Evolutionary conservation across 2,888 invertebrate genomes (phyloP).

Genomic region (Archips xylosteana): DNA sequence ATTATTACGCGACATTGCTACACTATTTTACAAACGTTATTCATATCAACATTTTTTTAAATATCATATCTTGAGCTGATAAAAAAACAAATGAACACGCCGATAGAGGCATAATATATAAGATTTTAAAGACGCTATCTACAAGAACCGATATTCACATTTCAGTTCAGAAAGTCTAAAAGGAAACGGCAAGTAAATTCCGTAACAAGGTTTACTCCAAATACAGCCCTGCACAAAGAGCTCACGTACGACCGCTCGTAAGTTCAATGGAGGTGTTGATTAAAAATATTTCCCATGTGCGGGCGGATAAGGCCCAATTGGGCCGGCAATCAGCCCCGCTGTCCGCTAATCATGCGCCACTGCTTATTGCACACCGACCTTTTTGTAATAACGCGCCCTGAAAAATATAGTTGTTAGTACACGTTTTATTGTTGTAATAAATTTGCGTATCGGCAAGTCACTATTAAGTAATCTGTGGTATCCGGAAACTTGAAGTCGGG

Average conservation of each 20-base stretch:
- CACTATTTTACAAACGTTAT: no score
- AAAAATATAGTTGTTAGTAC: constrained; percentile 1
- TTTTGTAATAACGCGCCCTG: constrained; percentile 23
- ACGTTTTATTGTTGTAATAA: neutral
- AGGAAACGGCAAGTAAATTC: neutral
- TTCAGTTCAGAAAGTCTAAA: no score
- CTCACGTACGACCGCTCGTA: constrained; percentile 86
- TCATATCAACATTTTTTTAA: no score
- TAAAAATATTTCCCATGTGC: constrained; percentile 87
- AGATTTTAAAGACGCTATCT: no score
- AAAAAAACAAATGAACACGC: no score
- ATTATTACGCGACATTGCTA: no score
- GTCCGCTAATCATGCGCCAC: constrained; percentile 75
- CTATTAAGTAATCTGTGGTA: no score
- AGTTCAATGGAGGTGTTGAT: constrained; percentile 87
- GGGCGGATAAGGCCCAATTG: constrained; percentile 86
- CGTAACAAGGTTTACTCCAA: constrained; percentile 41
- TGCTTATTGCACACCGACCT: constrained; percentile 55
- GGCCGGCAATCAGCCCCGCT: constrained; percentile 82
- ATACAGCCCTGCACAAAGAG: constrained; percentile 71
- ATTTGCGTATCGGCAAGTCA: no score
- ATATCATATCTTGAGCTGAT: no score
- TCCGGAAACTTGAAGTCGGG: no score
- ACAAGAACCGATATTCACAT: no score
- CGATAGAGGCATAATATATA: no score